These are phyloP conservation scores for human DNA, from an alignment of 2,113 vertebrate species.

Conservation along the genomic window GRCh38 chr2:11875001-11875500, in stretches of 20 bases:
- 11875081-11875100: no score
- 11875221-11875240: no score
- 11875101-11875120: fast-evolving
- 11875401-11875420: neutral
- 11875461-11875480: neutral
- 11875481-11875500: neutral
- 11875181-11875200: no score
- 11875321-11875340: neutral
- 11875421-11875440: neutral
- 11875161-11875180: no score
- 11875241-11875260: no score
- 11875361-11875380: neutral
- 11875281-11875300: fast-evolving
- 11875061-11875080: no score
- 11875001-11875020: fast-evolving
- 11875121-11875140: no score
- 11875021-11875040: no score
- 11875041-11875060: no score
- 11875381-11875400: neutral
- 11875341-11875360: neutral
- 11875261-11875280: neutral
- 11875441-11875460: neutral
- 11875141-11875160: no score
- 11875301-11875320: neutral
- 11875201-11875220: no score